A percentile compares a stretch with the other conserved stretches of the same genome.
These are phyloP conservation scores for Plotosus lineatus DNA, from an alignment of 2,113 vertebrate species.

Conservation along the genomic window DNA sequence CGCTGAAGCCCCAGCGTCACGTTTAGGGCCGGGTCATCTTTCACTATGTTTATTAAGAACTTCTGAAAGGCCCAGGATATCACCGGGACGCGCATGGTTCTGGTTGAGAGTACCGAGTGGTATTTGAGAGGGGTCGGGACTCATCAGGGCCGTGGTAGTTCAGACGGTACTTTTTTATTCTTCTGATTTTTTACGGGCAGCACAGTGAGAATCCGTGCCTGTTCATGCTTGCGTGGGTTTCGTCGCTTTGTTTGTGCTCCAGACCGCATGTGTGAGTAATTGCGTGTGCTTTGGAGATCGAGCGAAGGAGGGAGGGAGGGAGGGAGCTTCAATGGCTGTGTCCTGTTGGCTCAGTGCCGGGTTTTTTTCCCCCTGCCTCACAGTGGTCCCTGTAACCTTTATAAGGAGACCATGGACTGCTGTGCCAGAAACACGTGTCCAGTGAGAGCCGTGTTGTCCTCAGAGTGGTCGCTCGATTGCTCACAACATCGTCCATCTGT, in stretches of 20 bases:
- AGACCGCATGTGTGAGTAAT: constrained; percentile 45
- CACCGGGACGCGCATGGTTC: too few relatives aligned
- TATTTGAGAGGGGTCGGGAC: neutral
- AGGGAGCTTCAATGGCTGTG: constrained; percentile 24
- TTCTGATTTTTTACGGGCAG: too few relatives aligned
- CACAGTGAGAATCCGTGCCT: neutral
- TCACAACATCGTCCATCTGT: constrained; percentile 22
- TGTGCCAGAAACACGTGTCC: constrained; percentile 31
- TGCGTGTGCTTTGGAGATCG: constrained; percentile 24
- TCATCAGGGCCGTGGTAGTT: neutral
- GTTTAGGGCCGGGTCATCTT: neutral
- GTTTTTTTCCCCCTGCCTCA: constrained; percentile 20
- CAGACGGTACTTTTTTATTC: neutral
- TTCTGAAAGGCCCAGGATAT: too few relatives aligned
- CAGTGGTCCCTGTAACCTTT: constrained; percentile 21
- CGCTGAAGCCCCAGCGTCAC: too few relatives aligned
- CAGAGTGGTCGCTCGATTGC: neutral
- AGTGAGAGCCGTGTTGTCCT: neutral
- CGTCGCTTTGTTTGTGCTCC: constrained; percentile 28
- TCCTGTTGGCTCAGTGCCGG: constrained; percentile 33
- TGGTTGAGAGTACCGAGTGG: neutral
- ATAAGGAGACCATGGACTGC: constrained; percentile 12
- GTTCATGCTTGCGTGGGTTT: constrained; percentile 27
- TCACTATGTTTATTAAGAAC: too few relatives aligned
- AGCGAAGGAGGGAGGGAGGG: constrained; percentile 1